A percentile compares a stretch with the other conserved stretches of the same genome.
These are phyloP conservation scores for Cyanistes caeruleus DNA, from an alignment of 2,113 vertebrate species.

Conservation along the genomic window DNA sequence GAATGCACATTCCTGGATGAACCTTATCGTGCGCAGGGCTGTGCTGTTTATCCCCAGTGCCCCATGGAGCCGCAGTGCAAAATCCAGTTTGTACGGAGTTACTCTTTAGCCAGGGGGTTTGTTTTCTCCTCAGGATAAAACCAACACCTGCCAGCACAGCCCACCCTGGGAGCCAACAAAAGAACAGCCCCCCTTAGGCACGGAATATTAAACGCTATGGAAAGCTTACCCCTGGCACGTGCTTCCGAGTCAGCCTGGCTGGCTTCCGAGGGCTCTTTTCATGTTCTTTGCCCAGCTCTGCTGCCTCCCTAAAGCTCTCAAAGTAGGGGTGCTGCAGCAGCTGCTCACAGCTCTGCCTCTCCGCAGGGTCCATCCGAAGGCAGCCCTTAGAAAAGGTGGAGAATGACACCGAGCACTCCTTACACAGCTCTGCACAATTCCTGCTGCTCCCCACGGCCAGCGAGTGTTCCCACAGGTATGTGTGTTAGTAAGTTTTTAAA, in stretches of 20 bases:
- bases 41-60: background rate
- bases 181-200: background rate
- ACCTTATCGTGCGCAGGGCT: background rate
- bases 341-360: constrained; percentile 87
- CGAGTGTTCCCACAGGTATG: fast-evolving
- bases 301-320: constrained; percentile 80
- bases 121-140: background rate
- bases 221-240: constrained; percentile 80
- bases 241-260: constrained; percentile 76
- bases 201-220: fast-evolving
- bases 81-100: background rate
- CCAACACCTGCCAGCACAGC: background rate
- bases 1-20: background rate
- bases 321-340: constrained; percentile 90
- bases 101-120: background rate
- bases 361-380: constrained; percentile 87
- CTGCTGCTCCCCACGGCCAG: background rate
- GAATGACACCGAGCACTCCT: background rate
- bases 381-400: constrained; percentile 77
- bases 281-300: constrained; percentile 69
- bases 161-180: background rate
- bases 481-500: fast-evolving
- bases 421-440: background rate
- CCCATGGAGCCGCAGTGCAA: background rate
- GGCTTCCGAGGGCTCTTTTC: constrained; percentile 74